Evolutionary conservation across 2,113 vertebrate species (phyloP).

Genomic region (Brachyistius frenatus): DNA sequence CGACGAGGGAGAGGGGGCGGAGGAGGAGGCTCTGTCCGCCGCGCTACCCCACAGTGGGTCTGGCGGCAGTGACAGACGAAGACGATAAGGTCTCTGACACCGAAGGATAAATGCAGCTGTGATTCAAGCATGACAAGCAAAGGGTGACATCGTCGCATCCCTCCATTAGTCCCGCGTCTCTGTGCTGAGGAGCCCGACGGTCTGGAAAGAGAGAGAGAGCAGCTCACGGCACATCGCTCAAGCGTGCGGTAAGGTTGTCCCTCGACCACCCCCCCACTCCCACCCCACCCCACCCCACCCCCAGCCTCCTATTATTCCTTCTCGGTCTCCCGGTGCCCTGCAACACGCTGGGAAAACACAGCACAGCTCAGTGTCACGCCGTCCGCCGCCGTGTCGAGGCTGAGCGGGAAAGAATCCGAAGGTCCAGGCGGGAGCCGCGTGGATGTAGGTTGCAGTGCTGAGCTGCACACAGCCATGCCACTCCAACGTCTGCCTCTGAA

Average conservation of each 20-base stretch:
- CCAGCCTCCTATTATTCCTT: slow-evolving; percentile 45
- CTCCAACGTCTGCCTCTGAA: slow-evolving; percentile 68
- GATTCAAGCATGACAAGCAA: slow-evolving; percentile 76
- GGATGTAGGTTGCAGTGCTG: slow-evolving; percentile 63
- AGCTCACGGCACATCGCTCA: slow-evolving; percentile 75
- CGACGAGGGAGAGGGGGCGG: slow-evolving; percentile 68
- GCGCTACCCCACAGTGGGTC: slow-evolving; percentile 74
- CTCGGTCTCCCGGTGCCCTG: slow-evolving; percentile 55
- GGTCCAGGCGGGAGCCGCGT: slow-evolving; percentile 70
- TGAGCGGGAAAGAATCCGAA: slow-evolving; percentile 72
- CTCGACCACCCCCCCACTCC: slow-evolving; percentile 11
- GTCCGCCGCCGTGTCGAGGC: slow-evolving; percentile 66
- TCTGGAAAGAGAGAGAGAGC: slow-evolving; percentile 68
- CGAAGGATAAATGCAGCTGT: slow-evolving; percentile 71
- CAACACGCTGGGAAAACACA: slow-evolving; percentile 66
- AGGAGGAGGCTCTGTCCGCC: slow-evolving; percentile 65
- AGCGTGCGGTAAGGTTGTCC: slow-evolving; percentile 64
- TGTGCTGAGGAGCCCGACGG: slow-evolving; percentile 53
- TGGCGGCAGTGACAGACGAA: slow-evolving; percentile 70
- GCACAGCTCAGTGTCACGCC: slow-evolving; percentile 56
- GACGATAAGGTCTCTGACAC: slow-evolving; percentile 75
- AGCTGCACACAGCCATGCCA: slow-evolving; percentile 69
- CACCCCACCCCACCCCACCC: too few relatives aligned
- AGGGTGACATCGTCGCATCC: slow-evolving; percentile 64
- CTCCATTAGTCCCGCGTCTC: slow-evolving; percentile 76